phyloP scores from a whole-genome alignment of 2,888 invertebrate species.

The Iselma pallidipennis region DNA sequence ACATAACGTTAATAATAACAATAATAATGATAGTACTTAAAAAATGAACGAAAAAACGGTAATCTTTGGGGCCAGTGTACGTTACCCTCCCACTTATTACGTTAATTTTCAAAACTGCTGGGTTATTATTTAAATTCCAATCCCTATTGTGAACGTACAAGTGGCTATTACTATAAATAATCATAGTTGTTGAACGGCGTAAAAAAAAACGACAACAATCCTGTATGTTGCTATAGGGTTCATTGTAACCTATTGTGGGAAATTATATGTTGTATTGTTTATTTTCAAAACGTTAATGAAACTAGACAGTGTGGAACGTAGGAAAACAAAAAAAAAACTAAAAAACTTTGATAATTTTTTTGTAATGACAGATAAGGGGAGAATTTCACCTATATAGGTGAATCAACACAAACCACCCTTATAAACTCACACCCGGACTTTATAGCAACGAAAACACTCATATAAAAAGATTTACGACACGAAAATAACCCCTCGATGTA shows the following conservation, averaged over 20 bases:
- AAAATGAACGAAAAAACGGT: constrained; percentile 15
- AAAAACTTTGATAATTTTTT: neutral
- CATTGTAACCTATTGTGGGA: constrained; percentile 39
- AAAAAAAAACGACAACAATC: constrained; percentile 40
- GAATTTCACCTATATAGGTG: no score
- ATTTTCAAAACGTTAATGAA: constrained; percentile 23
- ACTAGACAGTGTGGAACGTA: constrained; percentile 5
- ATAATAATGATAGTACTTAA: neutral
- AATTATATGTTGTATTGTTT: constrained; percentile 33
- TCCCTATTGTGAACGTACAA: constrained; percentile 53
- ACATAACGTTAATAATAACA: neutral
- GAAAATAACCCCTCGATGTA: constrained; percentile 48
- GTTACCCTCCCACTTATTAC: constrained; percentile 47
- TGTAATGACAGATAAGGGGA: neutral
- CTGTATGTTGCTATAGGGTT: constrained; percentile 38
- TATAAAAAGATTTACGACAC: constrained; percentile 52
- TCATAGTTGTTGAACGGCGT: constrained; percentile 46
- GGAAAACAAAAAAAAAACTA: neutral
- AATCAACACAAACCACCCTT: neutral
- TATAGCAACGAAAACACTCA: constrained; percentile 50
- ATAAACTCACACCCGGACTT: constrained; percentile 36
- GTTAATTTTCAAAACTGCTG: constrained; percentile 52
- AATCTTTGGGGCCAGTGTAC: constrained; percentile 21
- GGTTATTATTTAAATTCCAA: constrained; percentile 55
- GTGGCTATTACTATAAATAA: constrained; percentile 52